phyloP scores from a whole-genome alignment of 2,797 vertebrate genomes.

The Pagetopsis macropterus region DNA sequence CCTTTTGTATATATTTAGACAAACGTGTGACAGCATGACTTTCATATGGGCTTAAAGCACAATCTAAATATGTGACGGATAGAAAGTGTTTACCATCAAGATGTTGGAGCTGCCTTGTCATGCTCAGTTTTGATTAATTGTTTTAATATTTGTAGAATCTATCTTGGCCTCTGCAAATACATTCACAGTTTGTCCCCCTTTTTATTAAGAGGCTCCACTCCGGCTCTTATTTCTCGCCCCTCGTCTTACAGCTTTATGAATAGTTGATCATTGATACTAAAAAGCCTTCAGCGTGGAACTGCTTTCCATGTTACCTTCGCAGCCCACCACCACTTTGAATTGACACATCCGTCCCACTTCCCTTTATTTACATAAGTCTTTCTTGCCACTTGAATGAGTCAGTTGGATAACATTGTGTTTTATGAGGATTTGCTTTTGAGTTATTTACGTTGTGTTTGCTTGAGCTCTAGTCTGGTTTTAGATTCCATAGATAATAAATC shows the following conservation, averaged over 20 bases:
- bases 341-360: conserved; percentile 25
- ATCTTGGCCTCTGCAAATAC: background rate
- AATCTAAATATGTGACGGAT: background rate
- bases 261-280: background rate
- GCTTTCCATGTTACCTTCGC: conserved; percentile 17
- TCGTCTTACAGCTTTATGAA: background rate
- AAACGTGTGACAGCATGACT: background rate
- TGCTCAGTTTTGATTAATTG: background rate
- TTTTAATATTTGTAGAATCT: background rate
- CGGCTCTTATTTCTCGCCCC: background rate
- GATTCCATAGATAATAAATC: background rate
- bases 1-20: background rate
- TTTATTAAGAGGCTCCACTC: background rate
- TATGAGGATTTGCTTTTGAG: background rate
- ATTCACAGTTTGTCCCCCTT: background rate
- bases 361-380: conserved; percentile 24
- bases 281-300: background rate
- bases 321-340: conserved; percentile 23
- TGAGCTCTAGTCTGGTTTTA: background rate
- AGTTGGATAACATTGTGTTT: background rate
- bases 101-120: background rate
- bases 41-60: background rate
- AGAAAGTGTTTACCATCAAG: background rate
- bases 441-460: too few relatives aligned
- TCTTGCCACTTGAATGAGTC: conserved; percentile 13